phyloP scores from a whole-genome alignment of 2,113 vertebrate species.

The Apus apus region DNA sequence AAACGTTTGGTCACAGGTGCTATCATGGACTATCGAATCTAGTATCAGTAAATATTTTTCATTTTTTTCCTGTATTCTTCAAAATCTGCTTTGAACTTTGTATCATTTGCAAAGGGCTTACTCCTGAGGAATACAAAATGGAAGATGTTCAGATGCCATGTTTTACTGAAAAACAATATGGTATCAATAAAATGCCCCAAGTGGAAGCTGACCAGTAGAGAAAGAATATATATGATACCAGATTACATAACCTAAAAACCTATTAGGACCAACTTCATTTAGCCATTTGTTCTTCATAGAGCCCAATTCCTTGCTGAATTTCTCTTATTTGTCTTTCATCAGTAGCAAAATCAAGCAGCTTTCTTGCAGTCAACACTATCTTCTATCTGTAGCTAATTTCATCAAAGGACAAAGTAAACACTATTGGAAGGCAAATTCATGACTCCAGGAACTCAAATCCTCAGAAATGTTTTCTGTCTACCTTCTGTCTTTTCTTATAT shows the following conservation, averaged over 20 bases:
- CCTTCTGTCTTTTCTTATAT: slow-evolving; percentile 66
- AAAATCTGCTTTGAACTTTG: slow-evolving; percentile 32
- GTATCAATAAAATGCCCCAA: slow-evolving; percentile 60
- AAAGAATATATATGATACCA: slow-evolving; percentile 12
- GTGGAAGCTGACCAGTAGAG: slow-evolving; percentile 23
- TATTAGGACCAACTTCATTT: slow-evolving; percentile 62
- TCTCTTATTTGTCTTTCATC: slow-evolving; percentile 73
- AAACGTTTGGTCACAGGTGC: not conserved
- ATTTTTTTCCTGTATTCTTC: slow-evolving; percentile 1
- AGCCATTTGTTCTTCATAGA: slow-evolving; percentile 59
- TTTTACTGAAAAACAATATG: slow-evolving; percentile 52
- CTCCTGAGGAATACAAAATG: not conserved
- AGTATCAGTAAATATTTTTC: slow-evolving; percentile 10
- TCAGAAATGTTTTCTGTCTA: slow-evolving; percentile 63
- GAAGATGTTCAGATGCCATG: slow-evolving; percentile 27
- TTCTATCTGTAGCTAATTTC: slow-evolving; percentile 72
- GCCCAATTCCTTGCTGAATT: slow-evolving; percentile 53
- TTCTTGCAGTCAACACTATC: slow-evolving; percentile 67
- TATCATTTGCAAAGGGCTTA: not conserved
- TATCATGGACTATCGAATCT: not conserved
- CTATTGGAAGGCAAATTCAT: slow-evolving; percentile 64
- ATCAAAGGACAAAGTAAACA: slow-evolving; percentile 72
- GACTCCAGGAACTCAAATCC: slow-evolving; percentile 68
- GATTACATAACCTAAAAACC: slow-evolving; percentile 59
- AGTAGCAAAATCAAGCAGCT: slow-evolving; percentile 63